A percentile compares a stretch with the other conserved stretches of the same genome.
phyloP scores from a whole-genome alignment of 2,888 invertebrate species.

The Trachelus tabidus region DNA sequence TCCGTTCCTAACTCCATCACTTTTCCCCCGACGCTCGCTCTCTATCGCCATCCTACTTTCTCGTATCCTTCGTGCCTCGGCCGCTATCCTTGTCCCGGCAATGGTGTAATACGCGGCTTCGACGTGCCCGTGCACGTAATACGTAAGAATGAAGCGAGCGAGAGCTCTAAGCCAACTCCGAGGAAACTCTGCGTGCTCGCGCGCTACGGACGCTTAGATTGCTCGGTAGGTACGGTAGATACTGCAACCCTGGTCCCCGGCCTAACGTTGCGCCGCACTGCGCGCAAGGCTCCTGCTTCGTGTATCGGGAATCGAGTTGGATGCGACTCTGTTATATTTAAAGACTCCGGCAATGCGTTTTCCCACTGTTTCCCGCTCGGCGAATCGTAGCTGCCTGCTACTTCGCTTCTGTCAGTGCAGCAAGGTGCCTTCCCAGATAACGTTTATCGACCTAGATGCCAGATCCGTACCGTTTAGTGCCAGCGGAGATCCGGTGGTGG shows the following conservation, averaged over 20 bases:
- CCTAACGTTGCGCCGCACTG: not conserved
- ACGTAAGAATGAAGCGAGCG: slow-evolving; percentile 40
- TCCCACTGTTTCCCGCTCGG: not conserved
- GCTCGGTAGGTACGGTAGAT: not conserved
- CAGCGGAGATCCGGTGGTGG: not conserved
- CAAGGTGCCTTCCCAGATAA: not conserved
- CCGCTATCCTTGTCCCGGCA: slow-evolving; percentile 38
- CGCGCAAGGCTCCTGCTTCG: not conserved
- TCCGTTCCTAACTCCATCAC: slow-evolving; percentile 21
- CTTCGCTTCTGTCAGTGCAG: not conserved
- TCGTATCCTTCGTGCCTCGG: slow-evolving; percentile 25
- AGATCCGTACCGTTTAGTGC: not conserved
- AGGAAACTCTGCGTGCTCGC: not conserved
- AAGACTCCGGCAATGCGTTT: not conserved
- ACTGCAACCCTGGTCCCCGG: not conserved
- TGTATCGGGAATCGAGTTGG: not conserved
- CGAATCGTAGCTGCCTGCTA: not conserved
- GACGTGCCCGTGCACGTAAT: slow-evolving; percentile 36
- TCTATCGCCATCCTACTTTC: slow-evolving; percentile 24
- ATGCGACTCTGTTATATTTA: not conserved
- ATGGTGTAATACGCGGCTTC: slow-evolving; percentile 42
- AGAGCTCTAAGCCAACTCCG: slow-evolving; percentile 13
- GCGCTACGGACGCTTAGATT: not conserved
- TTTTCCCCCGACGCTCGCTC: slow-evolving; percentile 22
- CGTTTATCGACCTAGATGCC: not conserved